Base-by-base conservation (phyloP, 2,113 vertebrate genomes). In the Chionomys nivalis region DNA sequence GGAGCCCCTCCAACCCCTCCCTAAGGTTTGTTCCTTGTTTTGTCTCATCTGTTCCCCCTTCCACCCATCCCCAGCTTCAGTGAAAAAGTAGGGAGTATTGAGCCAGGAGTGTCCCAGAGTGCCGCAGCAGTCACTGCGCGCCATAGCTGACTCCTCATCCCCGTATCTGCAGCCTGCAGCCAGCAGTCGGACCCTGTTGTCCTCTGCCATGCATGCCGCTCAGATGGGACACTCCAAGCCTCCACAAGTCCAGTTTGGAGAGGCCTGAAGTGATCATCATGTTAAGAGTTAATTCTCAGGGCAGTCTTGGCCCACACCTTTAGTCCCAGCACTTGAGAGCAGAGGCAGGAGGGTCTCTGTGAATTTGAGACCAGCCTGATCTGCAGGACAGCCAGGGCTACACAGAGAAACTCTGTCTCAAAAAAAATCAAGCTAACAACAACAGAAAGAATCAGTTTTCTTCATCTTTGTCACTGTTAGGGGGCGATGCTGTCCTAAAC, bases 401-500 rank as follows among this genome's bases (percentile, higher is more conserved):
- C 36, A n/a, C 36, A 72, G 70, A n/a, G 68, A 72, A 72, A 72
- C 36, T 19, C 70, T 72, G 70, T 72, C 17, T 72, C 19, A 7
- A 72, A n/a, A n/a, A 72, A n/a, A 72, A 39, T 21, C 36, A 72
- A 72, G 17, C 5, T 1, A n/a, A n/a, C 68, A n/a, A 70, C 12
- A 68, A 68, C 31, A 68, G 11, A 36, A 77, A 24, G n/a, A 55
- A 66, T 5, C 26, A 1, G 0, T 55, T n/a, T 23, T 65, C 17
- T 3, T 17, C 16, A n/a, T 58, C 36, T 3, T 49, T 7, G 7
- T 47, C 26, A 1, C 65, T 36, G 3, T 33, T 16, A 1, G 9
- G 13, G 39, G 55, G 33, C 23, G 17, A 28, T 7, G 10, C 31
- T 1, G 0, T 65, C 44, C 87, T 49, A 66, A 70, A 8, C 65